Base-by-base conservation (phyloP, 2,797 vertebrate genomes). In the Linurgus olivaceus region DNA sequence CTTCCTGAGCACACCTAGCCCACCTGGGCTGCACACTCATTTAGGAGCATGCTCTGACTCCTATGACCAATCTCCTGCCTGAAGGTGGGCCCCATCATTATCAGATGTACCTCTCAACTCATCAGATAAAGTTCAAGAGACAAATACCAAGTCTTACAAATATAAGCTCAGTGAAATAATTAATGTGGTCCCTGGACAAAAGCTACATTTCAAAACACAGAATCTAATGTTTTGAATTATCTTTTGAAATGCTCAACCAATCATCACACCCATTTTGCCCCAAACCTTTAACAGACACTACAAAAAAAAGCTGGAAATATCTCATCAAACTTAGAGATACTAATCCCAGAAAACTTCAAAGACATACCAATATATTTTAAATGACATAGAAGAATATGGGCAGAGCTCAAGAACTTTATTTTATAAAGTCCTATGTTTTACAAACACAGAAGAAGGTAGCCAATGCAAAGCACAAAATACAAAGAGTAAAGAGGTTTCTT, bases 391-490 rank as follows among this genome's bases (percentile, higher is more conserved):
- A 87, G 65, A 86, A 85, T 35, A 84, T 1, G 9, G 33, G 26
- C 50, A 89, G 58, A 94, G 85, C 44, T 72, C 68, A 65, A 68
- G 67, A 85, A 71, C 65, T 93, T 92, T 70, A 7, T 77, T 58
- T 40, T 37, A 68, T 6, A 10, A 94, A 90, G 55, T 45, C 55
- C 29, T n/a, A 6, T 72, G 67, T 91, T 92, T 90, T 84, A 95
- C 68, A 83, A 77, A 88, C 55, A 91, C 76, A 75, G 88, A 87
- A 88, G 50, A 75, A 90, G 11, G 52, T 28, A 92, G 52, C 33
- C 17, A 93, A 80, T 58, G 50, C 52, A 77, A 92, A 92, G 75
- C 81, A 94, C 17, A 4, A 89, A 95, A 89, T 67, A 92, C 42
- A 35, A 87, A 83, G 52, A 93, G 61, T 90, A 33, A 81, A 90